Conservation (phyloP, 2,888 invertebrate species). For the Hermaeophaga mercurialis region DNA sequence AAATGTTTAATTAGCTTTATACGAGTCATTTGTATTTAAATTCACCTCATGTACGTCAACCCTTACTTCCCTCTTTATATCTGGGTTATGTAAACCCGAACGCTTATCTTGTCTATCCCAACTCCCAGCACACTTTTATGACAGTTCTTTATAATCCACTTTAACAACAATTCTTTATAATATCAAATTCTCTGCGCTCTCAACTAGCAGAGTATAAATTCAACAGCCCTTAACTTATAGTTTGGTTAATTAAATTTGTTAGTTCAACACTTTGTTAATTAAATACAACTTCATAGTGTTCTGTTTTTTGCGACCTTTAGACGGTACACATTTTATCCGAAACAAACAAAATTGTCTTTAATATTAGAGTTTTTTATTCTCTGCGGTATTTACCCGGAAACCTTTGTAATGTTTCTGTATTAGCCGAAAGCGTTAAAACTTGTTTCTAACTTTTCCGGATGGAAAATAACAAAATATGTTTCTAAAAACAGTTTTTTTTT, state of each 20-base stretch:
- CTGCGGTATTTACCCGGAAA: too few species aligned
- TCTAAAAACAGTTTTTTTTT: too few species aligned
- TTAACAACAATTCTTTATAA: constrained; percentile 5
- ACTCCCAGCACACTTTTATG: constrained; percentile 4
- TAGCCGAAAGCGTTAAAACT: too few species aligned
- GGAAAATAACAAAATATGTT: too few species aligned
- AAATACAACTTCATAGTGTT: constrained; percentile 9
- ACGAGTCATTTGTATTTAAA: constrained; percentile 1
- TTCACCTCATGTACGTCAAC: too few species aligned
- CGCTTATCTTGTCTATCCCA: constrained; percentile 3
- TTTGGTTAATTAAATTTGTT: constrained; percentile 21
- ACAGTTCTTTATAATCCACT: constrained; percentile 9
- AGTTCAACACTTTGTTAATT: constrained; percentile 21
- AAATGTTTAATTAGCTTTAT: not conserved
- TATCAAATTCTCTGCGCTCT: constrained; percentile 4
- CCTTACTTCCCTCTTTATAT: not conserved
- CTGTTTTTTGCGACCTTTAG: too few species aligned
- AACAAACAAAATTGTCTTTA: too few species aligned
- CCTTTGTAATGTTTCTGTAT: too few species aligned
- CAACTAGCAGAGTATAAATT: constrained; percentile 10
- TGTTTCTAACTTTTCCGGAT: too few species aligned
- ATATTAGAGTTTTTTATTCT: too few species aligned
- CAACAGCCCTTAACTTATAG: constrained; percentile 13
- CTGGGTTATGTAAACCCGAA: not conserved
- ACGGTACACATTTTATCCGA: too few species aligned